These are phyloP conservation scores for Caenorhabditis afra DNA, from an alignment of 2,888 invertebrate genomes.

Conservation along the genomic window DNA sequence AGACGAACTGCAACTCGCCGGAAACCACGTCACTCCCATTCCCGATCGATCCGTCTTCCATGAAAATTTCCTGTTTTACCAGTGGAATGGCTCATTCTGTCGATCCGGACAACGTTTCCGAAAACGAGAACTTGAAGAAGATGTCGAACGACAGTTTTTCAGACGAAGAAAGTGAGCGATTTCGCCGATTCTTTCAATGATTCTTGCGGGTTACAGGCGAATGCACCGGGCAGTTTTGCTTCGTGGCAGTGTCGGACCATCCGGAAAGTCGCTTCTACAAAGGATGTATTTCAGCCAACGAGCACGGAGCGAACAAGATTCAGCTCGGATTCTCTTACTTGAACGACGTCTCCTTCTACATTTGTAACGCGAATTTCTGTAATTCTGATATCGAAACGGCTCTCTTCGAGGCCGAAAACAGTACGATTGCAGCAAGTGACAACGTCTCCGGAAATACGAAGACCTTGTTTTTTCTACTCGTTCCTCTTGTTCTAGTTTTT, in stretches of 20 bases:
- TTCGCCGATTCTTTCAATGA: too few species aligned
- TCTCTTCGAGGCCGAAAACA: conserved; percentile 22
- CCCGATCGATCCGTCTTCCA: conserved; percentile 9
- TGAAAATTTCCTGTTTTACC: conserved; percentile 7
- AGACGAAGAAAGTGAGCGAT: conserved; percentile 21
- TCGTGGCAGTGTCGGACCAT: too few species aligned
- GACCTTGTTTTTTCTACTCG: too few species aligned
- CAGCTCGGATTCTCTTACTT: conserved; percentile 28
- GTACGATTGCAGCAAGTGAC: not conserved
- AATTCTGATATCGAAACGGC: conserved; percentile 24
- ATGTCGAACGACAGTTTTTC: conserved; percentile 15
- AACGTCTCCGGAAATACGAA: not conserved
- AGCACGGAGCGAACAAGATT: conserved; percentile 27
- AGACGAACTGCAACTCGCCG: conserved; percentile 38
- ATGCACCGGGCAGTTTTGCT: conserved; percentile 34
- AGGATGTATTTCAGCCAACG: conserved; percentile 42
- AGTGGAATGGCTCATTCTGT: conserved; percentile 11
- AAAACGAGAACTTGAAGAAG: not conserved
- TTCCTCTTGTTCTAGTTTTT: too few species aligned
- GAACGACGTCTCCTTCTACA: conserved; percentile 22
- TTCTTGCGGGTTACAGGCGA: conserved; percentile 3
- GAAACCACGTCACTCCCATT: conserved; percentile 17
- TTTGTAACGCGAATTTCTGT: conserved; percentile 34
- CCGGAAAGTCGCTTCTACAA: too few species aligned
- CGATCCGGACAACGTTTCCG: not conserved